Base-by-base conservation (phyloP, 2,888 invertebrate species). In the Steinernema hermaphroditum region DNA sequence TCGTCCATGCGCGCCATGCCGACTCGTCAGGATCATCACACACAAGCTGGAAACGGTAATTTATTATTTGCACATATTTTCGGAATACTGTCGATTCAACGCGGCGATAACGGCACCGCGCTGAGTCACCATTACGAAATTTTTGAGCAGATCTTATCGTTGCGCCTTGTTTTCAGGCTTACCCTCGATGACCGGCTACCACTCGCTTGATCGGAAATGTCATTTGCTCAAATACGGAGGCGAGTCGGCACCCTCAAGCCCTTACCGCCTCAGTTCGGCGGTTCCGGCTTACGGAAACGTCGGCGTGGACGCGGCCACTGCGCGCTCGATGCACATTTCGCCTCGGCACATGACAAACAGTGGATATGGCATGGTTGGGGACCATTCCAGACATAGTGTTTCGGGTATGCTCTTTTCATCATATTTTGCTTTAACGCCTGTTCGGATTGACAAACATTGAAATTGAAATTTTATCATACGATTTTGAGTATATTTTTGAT, bases 181-280 rank as follows among this genome's bases (percentile, higher is more conserved):
- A 22, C 44, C 70, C 14, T 73, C 73, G 44, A 46, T 74, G 44
- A 49, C 68, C 62, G 80, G 79, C 37, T 82, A 77, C 69, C 82
- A 83, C 72, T 83, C 83, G 44, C 75, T 83, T 50, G 83, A 83
- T 74, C 74, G 83, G 9, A 83, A 83, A 75, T 72, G 73, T 22
- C 80, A 81, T 74, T 73, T 82, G 46, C 72, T 76, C 70, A 80
- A 80, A 19, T 78, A 75, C 54, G 72, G 72, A 62, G 73, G 71
- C 34, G 70, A 62, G 16, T 75, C 73, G 46, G 70, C 74, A 46
- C 72, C 74, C 37, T 29, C 70, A 76, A 43, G 73, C 75, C 71
- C 49, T 37, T 70, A 27, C 77, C 77, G 74, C 54, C 78, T 54
- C 70, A 76, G n/a, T 68, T 76, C 69, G 72, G 77, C 46, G 75